Conservation (phyloP, 1,140 invertebrate genomes). For the Steinernema feltiae region DNA sequence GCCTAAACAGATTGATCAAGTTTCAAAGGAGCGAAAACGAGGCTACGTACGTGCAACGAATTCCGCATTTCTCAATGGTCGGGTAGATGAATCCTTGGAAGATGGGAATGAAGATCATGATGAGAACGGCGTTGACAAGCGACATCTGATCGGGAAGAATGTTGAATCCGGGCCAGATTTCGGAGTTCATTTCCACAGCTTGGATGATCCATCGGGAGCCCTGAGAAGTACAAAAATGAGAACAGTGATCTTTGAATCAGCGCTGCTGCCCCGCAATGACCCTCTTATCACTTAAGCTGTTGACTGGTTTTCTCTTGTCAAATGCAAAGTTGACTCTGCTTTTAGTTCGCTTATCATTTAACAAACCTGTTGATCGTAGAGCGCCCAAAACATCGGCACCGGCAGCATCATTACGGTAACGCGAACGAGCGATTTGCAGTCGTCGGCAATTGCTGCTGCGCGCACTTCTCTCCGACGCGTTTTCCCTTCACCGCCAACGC, state of each 20-base stretch:
- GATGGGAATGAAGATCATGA: constrained; percentile 50
- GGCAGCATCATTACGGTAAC: constrained; percentile 60
- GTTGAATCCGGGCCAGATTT: constrained; percentile 38
- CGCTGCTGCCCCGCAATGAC: too few species aligned
- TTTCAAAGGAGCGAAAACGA: neutral
- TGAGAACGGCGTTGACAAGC: constrained; percentile 59
- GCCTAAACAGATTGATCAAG: constrained; percentile 54
- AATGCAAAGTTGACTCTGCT: too few species aligned
- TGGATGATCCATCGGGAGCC: neutral
- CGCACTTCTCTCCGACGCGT: constrained; percentile 67
- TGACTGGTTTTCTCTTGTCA: neutral
- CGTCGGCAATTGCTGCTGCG: constrained; percentile 59
- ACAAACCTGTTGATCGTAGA: constrained; percentile 62
- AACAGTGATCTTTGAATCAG: too few species aligned
- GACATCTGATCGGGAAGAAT: constrained; percentile 83
- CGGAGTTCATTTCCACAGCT: constrained; percentile 47
- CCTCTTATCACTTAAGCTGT: too few species aligned
- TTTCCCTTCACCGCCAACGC: neutral
- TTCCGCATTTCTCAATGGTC: constrained; percentile 28
- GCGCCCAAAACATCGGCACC: constrained; percentile 61
- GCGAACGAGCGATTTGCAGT: constrained; percentile 56
- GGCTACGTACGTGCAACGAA: constrained; percentile 41
- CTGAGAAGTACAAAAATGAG: too few species aligned
- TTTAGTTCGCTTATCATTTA: too few species aligned
- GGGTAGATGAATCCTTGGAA: constrained; percentile 51